Base-by-base conservation (phyloP, 2,797 vertebrate genomes). In the Cossypha niveicapilla region DNA sequence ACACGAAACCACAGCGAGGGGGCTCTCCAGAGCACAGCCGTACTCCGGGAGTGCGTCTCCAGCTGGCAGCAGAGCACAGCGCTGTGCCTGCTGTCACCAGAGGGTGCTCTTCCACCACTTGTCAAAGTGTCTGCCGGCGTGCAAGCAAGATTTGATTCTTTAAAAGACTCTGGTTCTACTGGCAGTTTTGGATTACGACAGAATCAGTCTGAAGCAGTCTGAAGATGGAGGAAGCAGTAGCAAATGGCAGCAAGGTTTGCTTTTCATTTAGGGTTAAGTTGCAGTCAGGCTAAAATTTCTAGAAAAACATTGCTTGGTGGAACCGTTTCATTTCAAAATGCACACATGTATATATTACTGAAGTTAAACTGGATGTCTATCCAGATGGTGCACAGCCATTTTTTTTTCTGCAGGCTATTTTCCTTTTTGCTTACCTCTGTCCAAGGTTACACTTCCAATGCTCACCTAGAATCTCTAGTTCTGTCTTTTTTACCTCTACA, bases 41-140 rank as follows among this genome's bases (percentile, higher is more conserved):
- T 9, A 2, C 60, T 32, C 28, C 32, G 34, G 5, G 6, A 41
- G 14, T 1, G 4, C 11, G 8, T 51, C 72, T 73, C 42, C 22
- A 1, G 6, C 60, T 10, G 53, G 60, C 78, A 54, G 75, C 53
- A 65, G 61, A 44, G 10, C 37, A 39, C 18, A 6, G 41, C 28
- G 23, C 35, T 23, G 76, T 32, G 68, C 27, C 61, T 58, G 58
- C 10, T 72, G 85, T 81, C 95, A 96, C 88, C 88, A 96, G 93
- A 78, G 94, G 91, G 96, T 88, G 95, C 96, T 96, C 93, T 90
- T 68, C 62, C 76, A 51, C 87, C 50, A 7, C 42, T 53, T 61
- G 60, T 85, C 86, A 65, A 57, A 66, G 53, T 0, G n/a, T 22
- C 67, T 54, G 32, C 47, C n/a, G 9, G 30, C 0, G 1, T 0